Base-by-base conservation (phyloP, 2,888 invertebrate genomes). In the Papilio gigon region DNA sequence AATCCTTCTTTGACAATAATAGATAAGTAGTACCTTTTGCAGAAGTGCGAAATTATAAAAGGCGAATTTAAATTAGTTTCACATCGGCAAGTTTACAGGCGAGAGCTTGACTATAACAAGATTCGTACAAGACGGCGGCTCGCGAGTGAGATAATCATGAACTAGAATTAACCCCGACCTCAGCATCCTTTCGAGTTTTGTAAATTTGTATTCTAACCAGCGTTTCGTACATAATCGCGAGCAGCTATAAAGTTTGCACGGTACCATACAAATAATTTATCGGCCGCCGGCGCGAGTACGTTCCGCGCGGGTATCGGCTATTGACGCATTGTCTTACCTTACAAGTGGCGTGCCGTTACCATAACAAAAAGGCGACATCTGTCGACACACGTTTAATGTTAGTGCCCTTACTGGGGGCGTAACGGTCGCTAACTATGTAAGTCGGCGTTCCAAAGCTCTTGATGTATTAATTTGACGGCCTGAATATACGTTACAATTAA, bases 291-390 rank as follows among this genome's bases (percentile, higher is more conserved):
- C 64, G 70, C 67, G 71, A 63, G 65, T 65, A 65, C 70, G 66
- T 8, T 17, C 44, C n/a, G 5, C 44, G 11, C 20, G 2, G 20
- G 47, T 11, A 47, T 47, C 70, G 25, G 66, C 33, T 60, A 37
- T 60, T 53, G 61, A 40, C 5, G 72, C 77, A 78, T 79, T 79
- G 79, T 82, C 75, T 78, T 76, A 71, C 77, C 75, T 71, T 76
- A 75, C 74, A 73, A 75, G 76, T 74, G 73, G 68, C 69, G 72
- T 78, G 75, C 80, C 78, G 80, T 80, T 83, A 80, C 11, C 25
- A 33, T 17, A n/a, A 58, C 68, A 71, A 71, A 65, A 68, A 68
- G 17, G 37, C 35, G 53, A 65, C 71, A 68, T 68, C 68, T 70
- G 67, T 65, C 62, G 33, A 37, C 25, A 30, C 8, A 11, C 59